phyloP scores from a whole-genome alignment of 2,113 vertebrate species.

The Neodontobutis hainanensis region DNA sequence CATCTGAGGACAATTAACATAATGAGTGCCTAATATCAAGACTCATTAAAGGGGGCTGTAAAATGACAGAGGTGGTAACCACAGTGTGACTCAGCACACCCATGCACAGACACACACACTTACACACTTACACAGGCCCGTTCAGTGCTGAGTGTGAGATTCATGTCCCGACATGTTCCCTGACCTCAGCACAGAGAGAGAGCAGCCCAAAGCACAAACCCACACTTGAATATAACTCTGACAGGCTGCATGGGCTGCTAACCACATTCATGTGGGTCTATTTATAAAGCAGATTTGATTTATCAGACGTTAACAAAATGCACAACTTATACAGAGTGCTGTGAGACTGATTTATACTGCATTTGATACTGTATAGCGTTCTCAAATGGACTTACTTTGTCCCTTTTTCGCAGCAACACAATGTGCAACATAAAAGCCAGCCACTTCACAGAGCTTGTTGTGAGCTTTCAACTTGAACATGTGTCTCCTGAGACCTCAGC shows the following conservation, averaged over 20 bases:
- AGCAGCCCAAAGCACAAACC: conserved; percentile 43
- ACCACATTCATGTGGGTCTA: conserved; percentile 5
- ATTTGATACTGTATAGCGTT: conserved; percentile 50
- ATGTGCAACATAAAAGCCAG: conserved; percentile 71
- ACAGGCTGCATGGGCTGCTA: conserved; percentile 39
- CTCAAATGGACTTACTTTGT: conserved; percentile 44
- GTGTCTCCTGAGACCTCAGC: conserved; percentile 69
- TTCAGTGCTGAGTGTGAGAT: conserved; percentile 37
- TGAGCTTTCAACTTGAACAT: conserved; percentile 72
- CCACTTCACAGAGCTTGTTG: conserved; percentile 76
- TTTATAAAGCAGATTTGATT: conserved; percentile 9
- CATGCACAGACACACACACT: conserved; percentile 24
- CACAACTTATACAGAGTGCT: background rate
- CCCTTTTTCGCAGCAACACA: conserved; percentile 48
- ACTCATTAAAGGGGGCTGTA: conserved; percentile 65
- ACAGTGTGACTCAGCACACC: conserved; percentile 66
- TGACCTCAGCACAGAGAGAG: conserved; percentile 54
- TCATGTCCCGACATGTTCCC: conserved; percentile 68
- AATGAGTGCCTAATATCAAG: conserved; percentile 71
- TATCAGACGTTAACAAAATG: conserved; percentile 35
- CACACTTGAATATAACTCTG: conserved; percentile 57
- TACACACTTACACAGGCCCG: conserved; percentile 3
- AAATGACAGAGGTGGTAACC: conserved; percentile 72
- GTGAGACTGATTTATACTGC: conserved; percentile 37
- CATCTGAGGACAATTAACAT: conserved; percentile 73